Conservation (phyloP, 2,888 invertebrate genomes). For the Geotrupes spiniger region DNA sequence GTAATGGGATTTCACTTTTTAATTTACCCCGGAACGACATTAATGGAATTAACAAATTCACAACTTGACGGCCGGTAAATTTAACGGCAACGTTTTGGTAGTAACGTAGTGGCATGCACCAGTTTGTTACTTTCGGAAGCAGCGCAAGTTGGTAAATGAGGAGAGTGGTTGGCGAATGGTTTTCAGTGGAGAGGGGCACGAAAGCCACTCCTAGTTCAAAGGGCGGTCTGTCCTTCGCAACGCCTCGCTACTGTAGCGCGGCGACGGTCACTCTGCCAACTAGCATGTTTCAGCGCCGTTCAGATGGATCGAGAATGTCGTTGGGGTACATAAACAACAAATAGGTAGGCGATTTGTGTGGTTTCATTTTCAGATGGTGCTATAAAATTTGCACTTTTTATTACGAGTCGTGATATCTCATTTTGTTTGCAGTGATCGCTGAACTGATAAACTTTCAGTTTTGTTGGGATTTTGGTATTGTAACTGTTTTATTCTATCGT, state of each 20-base stretch:
- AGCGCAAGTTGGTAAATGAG: conserved; percentile 20
- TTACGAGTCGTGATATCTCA: too few species aligned
- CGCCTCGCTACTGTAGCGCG: conserved; percentile 36
- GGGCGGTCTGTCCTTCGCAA: conserved; percentile 37
- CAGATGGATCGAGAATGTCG: too few species aligned
- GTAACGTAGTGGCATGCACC: conserved; percentile 19
- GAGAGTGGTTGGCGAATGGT: conserved; percentile 19
- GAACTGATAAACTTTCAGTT: too few species aligned
- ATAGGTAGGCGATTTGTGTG: too few species aligned
- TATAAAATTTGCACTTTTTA: too few species aligned
- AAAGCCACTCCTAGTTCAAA: conserved; percentile 41
- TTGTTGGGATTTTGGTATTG: too few species aligned
- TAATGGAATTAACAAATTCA: neutral
- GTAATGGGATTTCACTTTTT: conserved; percentile 3
- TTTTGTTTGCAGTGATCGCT: too few species aligned
- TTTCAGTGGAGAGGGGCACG: conserved; percentile 26
- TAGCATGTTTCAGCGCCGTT: conserved; percentile 18
- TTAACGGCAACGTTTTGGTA: conserved; percentile 5
- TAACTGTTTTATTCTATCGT: too few species aligned
- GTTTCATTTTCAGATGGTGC: too few species aligned
- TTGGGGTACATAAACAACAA: too few species aligned
- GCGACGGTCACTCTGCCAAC: conserved; percentile 33
- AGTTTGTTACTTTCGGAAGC: conserved; percentile 15
- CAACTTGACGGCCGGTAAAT: neutral
- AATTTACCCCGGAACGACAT: neutral